phyloP scores from a whole-genome alignment of 2,113 vertebrate species.

The Hoplias malabaricus region DNA sequence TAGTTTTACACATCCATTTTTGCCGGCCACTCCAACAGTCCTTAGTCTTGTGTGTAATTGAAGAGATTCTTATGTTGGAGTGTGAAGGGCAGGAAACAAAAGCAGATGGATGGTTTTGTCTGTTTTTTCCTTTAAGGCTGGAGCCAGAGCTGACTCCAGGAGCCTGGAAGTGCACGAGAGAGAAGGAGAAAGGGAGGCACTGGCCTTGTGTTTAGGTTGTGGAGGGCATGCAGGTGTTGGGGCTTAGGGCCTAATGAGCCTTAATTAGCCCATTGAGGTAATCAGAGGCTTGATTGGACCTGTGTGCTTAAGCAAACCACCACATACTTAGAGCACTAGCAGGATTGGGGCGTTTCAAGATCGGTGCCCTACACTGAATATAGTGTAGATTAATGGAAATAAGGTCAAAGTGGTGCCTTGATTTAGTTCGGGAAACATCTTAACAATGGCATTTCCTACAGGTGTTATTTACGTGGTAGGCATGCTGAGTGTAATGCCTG shows the following conservation, averaged over 20 bases:
- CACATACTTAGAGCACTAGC: conserved; percentile 55
- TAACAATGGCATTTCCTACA: conserved; percentile 19
- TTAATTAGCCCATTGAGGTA: conserved; percentile 78
- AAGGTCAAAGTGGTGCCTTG: conserved; percentile 19
- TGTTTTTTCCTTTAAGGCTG: conserved; percentile 10
- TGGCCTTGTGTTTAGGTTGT: conserved; percentile 49
- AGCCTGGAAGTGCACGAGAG: conserved; percentile 12
- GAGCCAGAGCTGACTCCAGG: conserved; percentile 27
- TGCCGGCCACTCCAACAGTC: conserved; percentile 38
- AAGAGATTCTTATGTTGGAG: conserved; percentile 50
- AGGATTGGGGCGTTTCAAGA: conserved; percentile 39
- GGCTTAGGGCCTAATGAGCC: conserved; percentile 72
- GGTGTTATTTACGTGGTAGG: conserved; percentile 17
- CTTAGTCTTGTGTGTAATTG: conserved; percentile 47
- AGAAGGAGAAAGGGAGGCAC: conserved; percentile 19
- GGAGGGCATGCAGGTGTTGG: conserved; percentile 78
- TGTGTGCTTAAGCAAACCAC: conserved; percentile 68
- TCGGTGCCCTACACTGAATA: conserved; percentile 22
- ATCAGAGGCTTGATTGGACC: conserved; percentile 75
- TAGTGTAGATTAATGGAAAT: conserved; percentile 43
- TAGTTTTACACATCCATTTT: conserved; percentile 42
- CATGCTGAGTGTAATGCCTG: background rate
- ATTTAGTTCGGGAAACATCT: conserved; percentile 25
- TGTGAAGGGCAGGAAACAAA: conserved; percentile 53
- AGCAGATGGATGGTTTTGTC: conserved; percentile 26